Base-by-base conservation (phyloP, 2,888 invertebrate genomes). In the Drosophila incognita region DNA sequence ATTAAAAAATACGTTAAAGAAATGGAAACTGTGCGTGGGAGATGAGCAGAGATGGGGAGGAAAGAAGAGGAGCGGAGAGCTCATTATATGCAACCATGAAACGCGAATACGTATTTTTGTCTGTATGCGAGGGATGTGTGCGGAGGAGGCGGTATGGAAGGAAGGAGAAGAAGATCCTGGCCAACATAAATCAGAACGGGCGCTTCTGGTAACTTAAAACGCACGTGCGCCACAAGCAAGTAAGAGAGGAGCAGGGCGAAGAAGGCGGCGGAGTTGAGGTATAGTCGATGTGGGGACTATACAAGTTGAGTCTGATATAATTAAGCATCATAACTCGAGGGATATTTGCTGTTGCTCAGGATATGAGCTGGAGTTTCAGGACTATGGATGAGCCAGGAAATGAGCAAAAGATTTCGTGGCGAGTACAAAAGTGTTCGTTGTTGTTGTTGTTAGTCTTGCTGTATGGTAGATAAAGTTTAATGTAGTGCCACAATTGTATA, bases 321-420 rank as follows among this genome's bases (percentile, higher is more conserved):
- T 83, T 83, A 83, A 83, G 83, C 83, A 87, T 81, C 87, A 87
- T 83, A 87, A 87, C 83, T 87, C 74, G 87, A 78, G 87, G 87
- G 84, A 81, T 83, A 75, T 83, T 87, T 83, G 78, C 71, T 69
- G 67, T 63, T 64, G 72, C 53, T 58, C 54, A 48, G 38, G n/a
- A 36, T 13, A 40, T 31, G 48, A 15, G 10, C 5, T 15, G 15
- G 15, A 15, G 46, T 15, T 46, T 46, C 38, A 15, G 53, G 38
- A 2, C 24, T 48, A 42, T 38, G 66, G 64, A 68, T 68, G 82
- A 52, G 75, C 54, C 77, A 75, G 87, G 84, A 87, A 83, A 87
- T 81, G 82, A 83, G 78, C 81, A 78, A 81, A 81, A 71, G 78
- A 70, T 72, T 74, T 67, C 64, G 69, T 74, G 69, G 63, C 81